Evolutionary conservation across 30 jellyfish, hydroid and myxozoan species (phyloP), one percentile per base, ranked within the genome.

Genomic region (Hydra vulgaris): DNA sequence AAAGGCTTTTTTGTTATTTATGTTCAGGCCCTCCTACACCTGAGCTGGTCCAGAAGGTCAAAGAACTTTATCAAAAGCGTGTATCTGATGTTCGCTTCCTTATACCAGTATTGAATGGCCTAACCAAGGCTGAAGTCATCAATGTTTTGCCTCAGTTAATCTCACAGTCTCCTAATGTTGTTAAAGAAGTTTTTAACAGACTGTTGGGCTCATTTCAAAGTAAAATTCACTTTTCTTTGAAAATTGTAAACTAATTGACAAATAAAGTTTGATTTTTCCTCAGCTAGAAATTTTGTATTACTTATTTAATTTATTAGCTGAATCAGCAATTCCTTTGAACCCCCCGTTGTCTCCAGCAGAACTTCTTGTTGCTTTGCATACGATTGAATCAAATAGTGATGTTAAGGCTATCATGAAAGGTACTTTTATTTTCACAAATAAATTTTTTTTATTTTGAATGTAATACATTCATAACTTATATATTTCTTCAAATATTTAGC

Each of bases 391-490:
- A 17, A 92, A 87, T 27, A 85, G 96, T 55, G 99, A 94, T 72
- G 87, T 94, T 83, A 94, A 94, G 74, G 95, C 99, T 15, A 84
- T 94, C 61, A 88, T 94, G 96, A 94, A 94, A 84, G 99, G 99
- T 94, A 81, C 22, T 85, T n/a, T n/a, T 18, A n/a, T 18, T 53
- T 8, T n/a, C 26, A 18, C 53, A 15, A 3, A 54, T 23, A 84
- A 22, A 40, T 40, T 40, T 40, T 40, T 3, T 40, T 40, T 3
- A 40, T 5, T 40, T 40, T n/a, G n/a, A 16, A 56, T 56, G 71
- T n/a, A n/a, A n/a, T 61, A 15, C 54, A 71, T 16, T 73, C 81
- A 15, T 73, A 53, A 21, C 16, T 68, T 16, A n/a, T 68, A 3
- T 68, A 1, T 68, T 68, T 68, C 27, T 68, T 25, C n/a, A n/a